These are phyloP conservation scores for Chaetoderma sp. DNA, from an alignment of 2,888 invertebrate genomes.

Conservation along the genomic window DNA sequence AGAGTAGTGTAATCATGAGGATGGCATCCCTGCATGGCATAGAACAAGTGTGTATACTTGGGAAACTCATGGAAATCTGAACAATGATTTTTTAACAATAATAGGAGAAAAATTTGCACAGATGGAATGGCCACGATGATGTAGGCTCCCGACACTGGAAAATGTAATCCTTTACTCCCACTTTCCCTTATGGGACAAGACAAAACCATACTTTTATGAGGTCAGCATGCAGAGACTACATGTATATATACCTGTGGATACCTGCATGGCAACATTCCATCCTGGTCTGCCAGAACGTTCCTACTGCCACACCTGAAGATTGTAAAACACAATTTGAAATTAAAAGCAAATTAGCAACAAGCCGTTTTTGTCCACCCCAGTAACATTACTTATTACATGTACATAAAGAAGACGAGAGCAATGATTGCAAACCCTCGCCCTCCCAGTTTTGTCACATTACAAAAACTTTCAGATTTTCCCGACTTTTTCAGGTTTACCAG, in stretches of 20 bases:
- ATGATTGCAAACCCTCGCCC: neutral
- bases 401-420: neutral
- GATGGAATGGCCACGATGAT: too few species aligned
- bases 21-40: too few species aligned
- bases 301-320: constrained; percentile 60
- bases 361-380: neutral
- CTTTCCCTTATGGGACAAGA: neutral
- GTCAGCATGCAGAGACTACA: neutral
- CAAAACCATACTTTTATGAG: too few species aligned
- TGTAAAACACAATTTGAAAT: neutral
- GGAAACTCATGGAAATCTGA: too few species aligned
- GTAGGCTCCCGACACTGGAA: too few species aligned
- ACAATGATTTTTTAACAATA: neutral
- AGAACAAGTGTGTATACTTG: too few species aligned
- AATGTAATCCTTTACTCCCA: too few species aligned
- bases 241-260: constrained; percentile 59
- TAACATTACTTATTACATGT: neutral
- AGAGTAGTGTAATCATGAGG: too few species aligned
- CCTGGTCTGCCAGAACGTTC: constrained; percentile 66
- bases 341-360: neutral
- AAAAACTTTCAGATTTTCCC: too few species aligned
- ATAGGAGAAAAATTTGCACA: too few species aligned
- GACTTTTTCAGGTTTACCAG: too few species aligned
- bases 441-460: too few species aligned
- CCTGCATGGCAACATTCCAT: constrained; percentile 66